These are phyloP conservation scores for Troides helena DNA, from an alignment of 2,888 invertebrate genomes.

Conservation along the genomic window DNA sequence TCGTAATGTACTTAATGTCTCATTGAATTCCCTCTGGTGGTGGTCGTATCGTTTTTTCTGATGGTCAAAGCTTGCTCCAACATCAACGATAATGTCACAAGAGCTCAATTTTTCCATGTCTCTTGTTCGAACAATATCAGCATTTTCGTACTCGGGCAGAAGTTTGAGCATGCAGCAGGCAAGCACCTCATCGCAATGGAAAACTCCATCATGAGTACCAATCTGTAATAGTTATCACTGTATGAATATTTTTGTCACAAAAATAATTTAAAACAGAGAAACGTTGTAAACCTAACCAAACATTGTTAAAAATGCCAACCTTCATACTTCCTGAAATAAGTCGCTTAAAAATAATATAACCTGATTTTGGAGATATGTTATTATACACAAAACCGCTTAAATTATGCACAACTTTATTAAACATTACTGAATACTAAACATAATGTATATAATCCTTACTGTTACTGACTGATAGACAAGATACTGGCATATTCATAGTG, in stretches of 20 bases:
- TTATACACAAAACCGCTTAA: conserved; percentile 10
- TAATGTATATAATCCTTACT: too few species aligned
- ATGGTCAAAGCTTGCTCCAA: conserved; percentile 92
- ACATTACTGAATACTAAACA: conserved; percentile 12
- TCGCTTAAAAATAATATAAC: conserved; percentile 8
- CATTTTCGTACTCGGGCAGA: conserved; percentile 89
- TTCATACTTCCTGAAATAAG: conserved; percentile 17
- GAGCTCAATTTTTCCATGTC: conserved; percentile 82
- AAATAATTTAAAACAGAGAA: not conserved
- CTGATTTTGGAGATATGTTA: not conserved
- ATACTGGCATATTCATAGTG: too few species aligned
- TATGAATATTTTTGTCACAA: too few species aligned
- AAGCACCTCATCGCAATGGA: conserved; percentile 97
- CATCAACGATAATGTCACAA: conserved; percentile 97
- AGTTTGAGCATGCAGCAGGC: conserved; percentile 94
- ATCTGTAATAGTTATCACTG: conserved; percentile 61
- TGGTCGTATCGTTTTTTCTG: conserved; percentile 92
- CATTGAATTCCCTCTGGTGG: conserved; percentile 90
- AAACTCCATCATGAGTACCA: conserved; percentile 90
- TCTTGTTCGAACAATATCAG: conserved; percentile 87
- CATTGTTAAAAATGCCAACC: conserved; percentile 7
- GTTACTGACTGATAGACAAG: too few species aligned
- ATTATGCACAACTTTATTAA: conserved; percentile 17
- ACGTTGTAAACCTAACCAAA: conserved; percentile 9
- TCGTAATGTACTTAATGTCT: conserved; percentile 83